Conservation (phyloP, 2,797 vertebrate species). For the Alosa sapidissima region DNA sequence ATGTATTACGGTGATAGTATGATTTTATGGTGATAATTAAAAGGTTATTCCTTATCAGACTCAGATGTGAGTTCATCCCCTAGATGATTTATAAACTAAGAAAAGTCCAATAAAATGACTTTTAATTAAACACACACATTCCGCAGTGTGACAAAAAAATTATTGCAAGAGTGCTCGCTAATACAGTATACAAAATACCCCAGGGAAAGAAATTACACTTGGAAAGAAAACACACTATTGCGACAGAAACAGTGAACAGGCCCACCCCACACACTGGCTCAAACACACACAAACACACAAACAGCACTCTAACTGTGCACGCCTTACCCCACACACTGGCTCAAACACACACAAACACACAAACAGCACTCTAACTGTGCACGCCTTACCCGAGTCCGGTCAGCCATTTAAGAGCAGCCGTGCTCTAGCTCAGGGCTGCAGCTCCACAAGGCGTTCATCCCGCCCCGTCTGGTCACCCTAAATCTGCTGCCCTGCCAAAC, state of each 20-base stretch:
- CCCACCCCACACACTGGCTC: background rate
- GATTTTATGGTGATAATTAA: background rate
- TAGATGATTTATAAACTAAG: background rate
- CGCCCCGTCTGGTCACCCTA: constrained; percentile 39
- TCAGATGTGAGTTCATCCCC: background rate
- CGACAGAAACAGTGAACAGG: background rate
- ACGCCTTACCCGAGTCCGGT: background rate
- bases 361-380: background rate
- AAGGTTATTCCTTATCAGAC: background rate
- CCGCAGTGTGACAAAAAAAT: background rate
- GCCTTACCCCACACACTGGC: background rate
- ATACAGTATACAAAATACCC: background rate
- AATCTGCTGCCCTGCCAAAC: constrained; percentile 50
- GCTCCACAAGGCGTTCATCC: background rate
- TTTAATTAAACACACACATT: constrained; percentile 5
- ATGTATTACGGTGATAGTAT: background rate
- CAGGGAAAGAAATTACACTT: background rate
- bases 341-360: background rate
- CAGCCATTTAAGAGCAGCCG: background rate
- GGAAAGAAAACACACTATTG: background rate
- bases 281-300: background rate
- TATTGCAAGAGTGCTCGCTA: background rate
- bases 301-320: background rate
- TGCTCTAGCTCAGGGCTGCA: background rate
- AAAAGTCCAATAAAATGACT: background rate